Conservation (phyloP, 2,888 invertebrate genomes). For the Laspeyria flexula region DNA sequence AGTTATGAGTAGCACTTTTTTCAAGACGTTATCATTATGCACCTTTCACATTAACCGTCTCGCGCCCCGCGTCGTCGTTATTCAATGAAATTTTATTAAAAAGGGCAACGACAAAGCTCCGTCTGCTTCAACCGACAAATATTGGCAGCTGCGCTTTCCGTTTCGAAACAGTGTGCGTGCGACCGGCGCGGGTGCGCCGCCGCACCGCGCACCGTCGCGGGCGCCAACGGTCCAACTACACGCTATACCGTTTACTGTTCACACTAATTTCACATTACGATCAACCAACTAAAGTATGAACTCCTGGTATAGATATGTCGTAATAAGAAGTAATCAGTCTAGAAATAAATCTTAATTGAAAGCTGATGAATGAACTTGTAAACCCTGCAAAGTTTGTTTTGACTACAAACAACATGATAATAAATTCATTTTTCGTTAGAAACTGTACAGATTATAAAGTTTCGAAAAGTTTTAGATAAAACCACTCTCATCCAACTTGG, state of each 20-base stretch:
- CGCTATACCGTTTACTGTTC: conserved; percentile 35
- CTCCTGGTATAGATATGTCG: background rate
- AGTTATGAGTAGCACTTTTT: background rate
- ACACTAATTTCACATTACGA: conserved; percentile 10
- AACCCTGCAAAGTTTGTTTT: too few species aligned
- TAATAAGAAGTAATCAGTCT: background rate
- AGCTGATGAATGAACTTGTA: too few species aligned
- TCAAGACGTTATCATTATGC: conserved; percentile 14
- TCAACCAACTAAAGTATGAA: conserved; percentile 12
- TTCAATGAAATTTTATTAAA: conserved; percentile 62
- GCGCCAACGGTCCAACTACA: conserved; percentile 50
- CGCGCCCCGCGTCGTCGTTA: conserved; percentile 38
- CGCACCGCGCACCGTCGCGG: conserved; percentile 38
- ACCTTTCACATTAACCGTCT: conserved; percentile 26
- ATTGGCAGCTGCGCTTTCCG: conserved; percentile 64
- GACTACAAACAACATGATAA: too few species aligned
- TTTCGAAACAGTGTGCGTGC: conserved; percentile 50
- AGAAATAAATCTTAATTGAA: too few species aligned
- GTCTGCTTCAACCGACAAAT: conserved; percentile 43
- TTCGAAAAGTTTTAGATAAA: conserved; percentile 1
- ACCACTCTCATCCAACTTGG: background rate
- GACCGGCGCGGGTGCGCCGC: too few species aligned
- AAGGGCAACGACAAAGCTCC: conserved; percentile 57
- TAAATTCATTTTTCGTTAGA: background rate
- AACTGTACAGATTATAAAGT: background rate